Evolutionary conservation across 2,113 vertebrate species (phyloP).

Genomic region (Podarcis cretensis): DNA sequence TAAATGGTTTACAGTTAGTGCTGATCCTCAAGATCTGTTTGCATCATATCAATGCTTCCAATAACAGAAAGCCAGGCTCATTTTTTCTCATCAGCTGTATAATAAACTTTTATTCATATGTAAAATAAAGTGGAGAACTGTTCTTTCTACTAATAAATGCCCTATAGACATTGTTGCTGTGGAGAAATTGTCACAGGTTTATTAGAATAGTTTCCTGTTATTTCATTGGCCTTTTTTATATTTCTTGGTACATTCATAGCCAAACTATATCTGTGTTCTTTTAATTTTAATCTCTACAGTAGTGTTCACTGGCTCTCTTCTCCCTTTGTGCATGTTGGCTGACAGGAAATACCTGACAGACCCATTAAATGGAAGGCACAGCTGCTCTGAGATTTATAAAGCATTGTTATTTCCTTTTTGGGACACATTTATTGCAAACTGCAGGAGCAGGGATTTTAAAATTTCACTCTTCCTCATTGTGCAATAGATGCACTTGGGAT

Average conservation of each 20-base stretch:
- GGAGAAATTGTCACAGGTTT: not conserved
- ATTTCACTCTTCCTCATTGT: not conserved
- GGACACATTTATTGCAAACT: conserved; percentile 25
- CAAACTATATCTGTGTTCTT: not conserved
- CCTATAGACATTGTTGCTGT: not conserved
- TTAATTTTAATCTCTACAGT: conserved; percentile 21
- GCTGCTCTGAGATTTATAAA: conserved; percentile 32
- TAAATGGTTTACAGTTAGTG: too few relatives aligned
- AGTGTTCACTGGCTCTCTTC: conserved; percentile 29
- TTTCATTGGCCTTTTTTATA: not conserved
- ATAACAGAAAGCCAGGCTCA: not conserved
- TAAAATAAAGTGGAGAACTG: not conserved
- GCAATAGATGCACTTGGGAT: conserved; percentile 16
- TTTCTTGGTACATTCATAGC: not conserved
- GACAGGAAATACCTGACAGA: not conserved
- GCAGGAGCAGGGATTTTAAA: conserved; percentile 37
- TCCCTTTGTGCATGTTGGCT: not conserved
- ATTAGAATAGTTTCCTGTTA: not conserved
- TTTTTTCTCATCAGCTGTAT: not conserved
- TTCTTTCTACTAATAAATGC: not conserved
- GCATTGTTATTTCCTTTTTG: not conserved
- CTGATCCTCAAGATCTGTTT: not conserved
- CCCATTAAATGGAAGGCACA: conserved; percentile 29
- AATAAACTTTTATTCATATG: not conserved
- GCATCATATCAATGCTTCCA: not conserved